phyloP scores from a whole-genome alignment of 2,888 invertebrate genomes.

The Parnassius smintheus region DNA sequence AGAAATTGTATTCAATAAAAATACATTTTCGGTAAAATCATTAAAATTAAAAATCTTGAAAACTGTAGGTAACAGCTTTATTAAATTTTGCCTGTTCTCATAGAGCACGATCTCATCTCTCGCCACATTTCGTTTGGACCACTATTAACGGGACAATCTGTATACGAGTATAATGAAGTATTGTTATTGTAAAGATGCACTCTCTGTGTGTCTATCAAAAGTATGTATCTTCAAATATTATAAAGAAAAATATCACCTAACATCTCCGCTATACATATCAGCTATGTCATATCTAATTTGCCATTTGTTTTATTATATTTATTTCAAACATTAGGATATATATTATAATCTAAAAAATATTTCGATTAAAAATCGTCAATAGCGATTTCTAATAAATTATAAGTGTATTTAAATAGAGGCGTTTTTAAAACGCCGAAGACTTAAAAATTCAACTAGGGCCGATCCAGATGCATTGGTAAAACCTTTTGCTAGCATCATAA shows the following conservation, averaged over 20 bases:
- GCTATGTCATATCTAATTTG: not conserved
- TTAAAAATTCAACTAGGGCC: not conserved
- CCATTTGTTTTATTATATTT: not conserved
- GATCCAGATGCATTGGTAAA: not conserved
- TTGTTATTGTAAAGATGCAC: too few relatives aligned
- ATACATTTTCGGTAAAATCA: too few relatives aligned
- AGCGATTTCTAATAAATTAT: slow-evolving; percentile 19
- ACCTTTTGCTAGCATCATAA: too few relatives aligned
- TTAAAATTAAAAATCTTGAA: too few relatives aligned
- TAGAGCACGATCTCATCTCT: not conserved
- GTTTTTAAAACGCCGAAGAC: slow-evolving; percentile 15
- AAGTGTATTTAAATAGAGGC: slow-evolving; percentile 9
- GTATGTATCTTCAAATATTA: too few relatives aligned
- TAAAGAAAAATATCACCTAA: too few relatives aligned
- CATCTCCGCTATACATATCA: too few relatives aligned
- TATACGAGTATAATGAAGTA: not conserved
- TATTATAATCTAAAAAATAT: not conserved
- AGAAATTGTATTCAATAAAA: too few relatives aligned
- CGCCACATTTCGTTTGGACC: not conserved
- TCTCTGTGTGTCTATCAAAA: too few relatives aligned
- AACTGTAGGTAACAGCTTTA: too few relatives aligned
- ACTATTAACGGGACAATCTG: too few relatives aligned
- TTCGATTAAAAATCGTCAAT: not conserved
- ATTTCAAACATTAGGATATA: not conserved
- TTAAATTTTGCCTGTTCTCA: too few relatives aligned